Conservation (phyloP, 2,113 vertebrate genomes). For the Notothenia rossii region DNA sequence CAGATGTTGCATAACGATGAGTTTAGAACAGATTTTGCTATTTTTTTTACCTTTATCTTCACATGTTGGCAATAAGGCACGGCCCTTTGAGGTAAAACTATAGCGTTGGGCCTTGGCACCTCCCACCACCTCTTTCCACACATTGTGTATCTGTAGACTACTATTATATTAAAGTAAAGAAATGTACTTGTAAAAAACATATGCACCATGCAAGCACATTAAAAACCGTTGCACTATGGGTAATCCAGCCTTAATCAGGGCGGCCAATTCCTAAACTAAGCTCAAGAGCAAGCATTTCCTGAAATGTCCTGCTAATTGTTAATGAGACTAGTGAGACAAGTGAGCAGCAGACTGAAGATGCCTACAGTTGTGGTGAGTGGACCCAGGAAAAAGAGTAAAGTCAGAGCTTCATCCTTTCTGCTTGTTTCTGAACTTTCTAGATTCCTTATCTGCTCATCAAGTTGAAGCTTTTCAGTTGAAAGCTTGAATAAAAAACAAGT, state of each 20-base stretch:
- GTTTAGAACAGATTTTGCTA: not conserved
- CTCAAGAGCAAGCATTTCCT: not conserved
- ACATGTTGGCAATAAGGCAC: not conserved
- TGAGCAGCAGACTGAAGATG: not conserved
- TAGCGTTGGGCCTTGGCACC: not conserved
- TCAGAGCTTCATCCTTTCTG: too few species aligned
- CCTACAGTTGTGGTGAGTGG: too few species aligned
- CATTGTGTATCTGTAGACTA: not conserved
- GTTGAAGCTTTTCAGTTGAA: not conserved
- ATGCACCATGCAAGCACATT: not conserved
- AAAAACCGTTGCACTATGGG: not conserved
- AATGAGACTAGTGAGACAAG: not conserved
- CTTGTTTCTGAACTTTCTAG: not conserved
- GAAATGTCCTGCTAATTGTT: not conserved
- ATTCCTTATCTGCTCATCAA: not conserved
- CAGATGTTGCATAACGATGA: too few species aligned
- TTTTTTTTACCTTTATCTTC: not conserved
- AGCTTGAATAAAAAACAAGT: too few species aligned
- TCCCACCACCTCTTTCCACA: not conserved
- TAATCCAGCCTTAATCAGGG: not conserved
- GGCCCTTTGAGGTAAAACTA: not conserved
- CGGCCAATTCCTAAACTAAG: not conserved
- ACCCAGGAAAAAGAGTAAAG: too few species aligned
- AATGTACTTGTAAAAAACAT: not conserved
- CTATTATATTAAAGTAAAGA: not conserved